A percentile compares a stretch with the other conserved stretches of the same genome.
Conservation (phyloP, 2,888 invertebrate species). For the Pimpla rufipes region DNA sequence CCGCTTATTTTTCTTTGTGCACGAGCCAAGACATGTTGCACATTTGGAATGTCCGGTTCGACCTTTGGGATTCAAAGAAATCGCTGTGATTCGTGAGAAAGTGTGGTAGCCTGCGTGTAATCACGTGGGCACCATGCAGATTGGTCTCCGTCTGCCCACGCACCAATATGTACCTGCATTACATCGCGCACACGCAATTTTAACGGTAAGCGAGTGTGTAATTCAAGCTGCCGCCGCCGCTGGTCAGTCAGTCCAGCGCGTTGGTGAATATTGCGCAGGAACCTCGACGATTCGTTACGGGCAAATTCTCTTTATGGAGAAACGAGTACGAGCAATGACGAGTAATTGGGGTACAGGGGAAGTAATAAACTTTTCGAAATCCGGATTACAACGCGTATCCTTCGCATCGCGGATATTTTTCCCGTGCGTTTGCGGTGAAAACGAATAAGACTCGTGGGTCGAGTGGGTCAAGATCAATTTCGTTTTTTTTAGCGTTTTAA, state of each 20-base stretch:
- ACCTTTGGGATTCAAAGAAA: conserved; percentile 10
- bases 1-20: neutral
- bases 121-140: conserved; percentile 29
- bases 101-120: conserved; percentile 20
- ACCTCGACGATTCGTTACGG: conserved; percentile 53
- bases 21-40: neutral
- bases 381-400: conserved; percentile 26
- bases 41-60: neutral
- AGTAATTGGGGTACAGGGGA: conserved; percentile 54
- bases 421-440: conserved; percentile 16
- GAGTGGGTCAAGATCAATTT: conserved; percentile 34
- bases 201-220: conserved; percentile 52
- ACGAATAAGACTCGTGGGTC: conserved; percentile 36
- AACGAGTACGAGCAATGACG: conserved; percentile 45
- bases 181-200: conserved; percentile 28
- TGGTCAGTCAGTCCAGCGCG: conserved; percentile 9
- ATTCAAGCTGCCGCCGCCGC: conserved; percentile 46
- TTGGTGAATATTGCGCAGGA: conserved; percentile 32
- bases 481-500: conserved; percentile 39
- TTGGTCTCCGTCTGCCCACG: conserved; percentile 46
- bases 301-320: conserved; percentile 39
- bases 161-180: conserved; percentile 22
- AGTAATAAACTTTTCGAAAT: conserved; percentile 53
- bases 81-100: conserved; percentile 8
- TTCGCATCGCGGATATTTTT: neutral